Percentiles rank a stretch among this genome's conserved stretches.
Conservation (phyloP, 2,113 vertebrate species). For the Rhinichthys klamathensis region DNA sequence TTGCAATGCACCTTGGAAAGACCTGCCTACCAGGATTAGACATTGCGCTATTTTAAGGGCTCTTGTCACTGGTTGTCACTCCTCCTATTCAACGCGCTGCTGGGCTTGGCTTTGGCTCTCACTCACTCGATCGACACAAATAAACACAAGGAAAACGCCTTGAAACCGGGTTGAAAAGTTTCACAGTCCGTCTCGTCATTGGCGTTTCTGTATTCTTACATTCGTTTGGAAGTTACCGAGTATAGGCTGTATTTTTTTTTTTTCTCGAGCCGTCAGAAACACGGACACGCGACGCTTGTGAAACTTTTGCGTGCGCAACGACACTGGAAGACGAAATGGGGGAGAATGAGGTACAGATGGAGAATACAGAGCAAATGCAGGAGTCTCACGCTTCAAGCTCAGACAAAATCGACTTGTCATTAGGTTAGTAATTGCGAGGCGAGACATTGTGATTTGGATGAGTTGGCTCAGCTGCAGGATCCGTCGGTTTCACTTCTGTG, state of each 20-base stretch:
- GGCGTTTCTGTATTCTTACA: not conserved
- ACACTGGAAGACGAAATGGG: constrained; percentile 53
- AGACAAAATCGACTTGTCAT: constrained; percentile 68
- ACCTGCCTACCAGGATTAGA: not conserved
- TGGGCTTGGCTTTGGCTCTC: constrained; percentile 32
- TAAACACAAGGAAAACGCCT: not conserved
- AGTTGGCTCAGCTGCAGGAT: not conserved
- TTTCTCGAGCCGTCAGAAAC: not conserved
- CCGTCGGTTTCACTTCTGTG: not conserved
- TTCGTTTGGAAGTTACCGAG: not conserved
- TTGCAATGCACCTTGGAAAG: not conserved
- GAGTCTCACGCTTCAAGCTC: constrained; percentile 46
- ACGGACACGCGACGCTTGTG: not conserved
- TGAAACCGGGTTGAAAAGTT: not conserved
- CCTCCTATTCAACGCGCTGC: constrained; percentile 12
- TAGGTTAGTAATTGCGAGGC: constrained; percentile 56
- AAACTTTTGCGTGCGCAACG: constrained; percentile 3
- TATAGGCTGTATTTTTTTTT: not conserved
- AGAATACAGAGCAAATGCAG: constrained; percentile 49
- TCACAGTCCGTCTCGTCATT: not conserved
- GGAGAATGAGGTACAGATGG: constrained; percentile 42
- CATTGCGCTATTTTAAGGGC: constrained; percentile 55
- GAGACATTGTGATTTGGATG: not conserved
- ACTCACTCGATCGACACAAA: constrained; percentile 17
- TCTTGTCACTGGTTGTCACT: constrained; percentile 45